Base-by-base conservation (phyloP, 2,888 invertebrate genomes). In the Acanthosepion pharaonis region DNA sequence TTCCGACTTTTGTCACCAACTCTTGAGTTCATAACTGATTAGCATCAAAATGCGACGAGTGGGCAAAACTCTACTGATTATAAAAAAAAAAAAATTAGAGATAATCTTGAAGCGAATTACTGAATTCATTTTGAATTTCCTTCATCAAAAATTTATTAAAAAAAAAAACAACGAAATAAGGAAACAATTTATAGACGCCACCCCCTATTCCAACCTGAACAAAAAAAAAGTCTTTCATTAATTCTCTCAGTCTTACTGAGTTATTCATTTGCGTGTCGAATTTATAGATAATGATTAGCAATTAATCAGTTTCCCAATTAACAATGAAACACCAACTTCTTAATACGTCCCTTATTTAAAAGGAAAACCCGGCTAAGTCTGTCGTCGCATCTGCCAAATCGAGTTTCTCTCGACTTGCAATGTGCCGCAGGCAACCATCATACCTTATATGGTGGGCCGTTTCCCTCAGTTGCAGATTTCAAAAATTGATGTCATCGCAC, bases 401-500 rank as follows among this genome's bases (percentile, higher is more conserved):
- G 5, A 1, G 28, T n/a, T 78, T n/a, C 11, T 15, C 78, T n/a
- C 28, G 9, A 11, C 78, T 28, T 64, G 8, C 1, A 28, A 25
- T 25, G 11, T 33, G 78, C 78, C 78, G 4, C 78, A 9, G 78
- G 78, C 23, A 20, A n/a, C 78, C 5, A 23, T 23, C n/a, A 15
- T 33, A 33, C n/a, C 78, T 78, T 15, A 78, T 78, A 18, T n/a
- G 78, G 8, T 11, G 78, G 78, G n/a, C 25, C 25, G 8, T 28
- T 9, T 33, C 33, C 78, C 11, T 33, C 78, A 33, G n/a, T n/a
- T 15, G 78, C 78, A 78, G 33, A 78, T 78, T 78, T 78, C 28
- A 78, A 78, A 78, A 78, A 78, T 78, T 33, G n/a, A 78, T 78
- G 78, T 78, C 78, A 78, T 78, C 78, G 33, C 78, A 78, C 78